Evolutionary conservation across 2,113 vertebrate genomes (phyloP), one percentile per base, ranked within the genome.

Genomic region (Pelmatolapia mariae): DNA sequence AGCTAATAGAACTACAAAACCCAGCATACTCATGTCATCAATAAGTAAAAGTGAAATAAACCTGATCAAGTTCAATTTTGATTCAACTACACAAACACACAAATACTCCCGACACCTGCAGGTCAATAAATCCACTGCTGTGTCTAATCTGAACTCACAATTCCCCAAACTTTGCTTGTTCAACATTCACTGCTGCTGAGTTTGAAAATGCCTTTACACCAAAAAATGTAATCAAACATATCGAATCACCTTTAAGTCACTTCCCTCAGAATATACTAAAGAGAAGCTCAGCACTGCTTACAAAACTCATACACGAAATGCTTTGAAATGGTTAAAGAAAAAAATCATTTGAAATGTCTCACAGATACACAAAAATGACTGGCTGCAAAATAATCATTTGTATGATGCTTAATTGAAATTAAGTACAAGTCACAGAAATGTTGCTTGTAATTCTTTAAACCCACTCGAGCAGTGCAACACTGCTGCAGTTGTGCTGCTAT

Each of bases 51-150:
- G 52, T 40, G 11, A 40, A 29, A 19, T n/a, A 24, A 71, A 81
- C 85, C 82, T 81, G 88, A 91, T 88, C 80, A 83, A 7, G 88
- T 52, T 43, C 15, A 3, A 11, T 15, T 87, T 54, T 73, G 63
- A 82, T 76, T 80, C 45, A 26, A 84, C 50, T 24, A 36, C 40
- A 22, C 78, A 16, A 29, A n/a, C 4, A 33, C 15, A 12, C 11
- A 26, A 45, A 18, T 16, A 73, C 68, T 45, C 22, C 13, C 22
- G 5, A 45, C 8, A 26, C 22, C 15, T 18, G 15, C 22, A 73
- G 40, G 13, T 5, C 40, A 26, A 10, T 7, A 10, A 45, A 45
- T 45, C 22, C 68, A 73, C 8, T 16, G 13, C 12, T 45, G 22
- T 26, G n/a, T 73, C 13, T 45, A 26, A 45, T 26, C 40, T 45